phyloP scores from a whole-genome alignment of 2,113 vertebrate species.

The Salvelinus namaycush region DNA sequence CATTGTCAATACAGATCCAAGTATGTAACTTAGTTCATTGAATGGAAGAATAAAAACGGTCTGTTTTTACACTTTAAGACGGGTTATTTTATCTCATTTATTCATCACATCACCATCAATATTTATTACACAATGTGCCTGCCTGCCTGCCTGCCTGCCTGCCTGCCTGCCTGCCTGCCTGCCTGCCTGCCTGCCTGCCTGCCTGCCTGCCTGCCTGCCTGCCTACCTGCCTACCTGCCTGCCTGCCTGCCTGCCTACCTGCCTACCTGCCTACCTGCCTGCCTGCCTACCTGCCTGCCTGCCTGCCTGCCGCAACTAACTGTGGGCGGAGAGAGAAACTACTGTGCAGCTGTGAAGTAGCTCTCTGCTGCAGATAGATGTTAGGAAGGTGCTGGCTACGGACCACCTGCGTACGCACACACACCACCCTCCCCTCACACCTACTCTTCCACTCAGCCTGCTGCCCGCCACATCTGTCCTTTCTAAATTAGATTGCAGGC shows the following conservation, averaged over 20 bases:
- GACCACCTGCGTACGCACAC: constrained; percentile 36
- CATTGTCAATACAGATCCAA: background rate
- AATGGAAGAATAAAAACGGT: background rate
- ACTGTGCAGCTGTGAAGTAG: constrained; percentile 43
- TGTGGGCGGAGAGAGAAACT: constrained; percentile 46
- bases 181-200: too few species aligned
- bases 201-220: too few species aligned
- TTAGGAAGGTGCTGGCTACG: constrained; percentile 49
- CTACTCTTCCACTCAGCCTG: constrained; percentile 50
- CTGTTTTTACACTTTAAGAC: background rate
- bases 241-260: too few species aligned
- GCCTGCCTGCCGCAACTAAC: constrained; percentile 19
- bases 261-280: too few species aligned
- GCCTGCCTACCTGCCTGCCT: too few species aligned
- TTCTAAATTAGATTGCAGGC: constrained; percentile 53
- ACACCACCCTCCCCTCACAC: too few species aligned
- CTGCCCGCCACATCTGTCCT: constrained; percentile 41
- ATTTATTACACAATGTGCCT: constrained; percentile 53
- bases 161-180: too few species aligned
- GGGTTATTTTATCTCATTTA: constrained; percentile 59
- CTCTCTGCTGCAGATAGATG: constrained; percentile 56
- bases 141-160: too few species aligned
- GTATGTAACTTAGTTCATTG: background rate
- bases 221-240: too few species aligned
- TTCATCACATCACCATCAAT: constrained; percentile 67